Base-by-base conservation (phyloP, 2,888 invertebrate genomes). In the Abscondita cerata region DNA sequence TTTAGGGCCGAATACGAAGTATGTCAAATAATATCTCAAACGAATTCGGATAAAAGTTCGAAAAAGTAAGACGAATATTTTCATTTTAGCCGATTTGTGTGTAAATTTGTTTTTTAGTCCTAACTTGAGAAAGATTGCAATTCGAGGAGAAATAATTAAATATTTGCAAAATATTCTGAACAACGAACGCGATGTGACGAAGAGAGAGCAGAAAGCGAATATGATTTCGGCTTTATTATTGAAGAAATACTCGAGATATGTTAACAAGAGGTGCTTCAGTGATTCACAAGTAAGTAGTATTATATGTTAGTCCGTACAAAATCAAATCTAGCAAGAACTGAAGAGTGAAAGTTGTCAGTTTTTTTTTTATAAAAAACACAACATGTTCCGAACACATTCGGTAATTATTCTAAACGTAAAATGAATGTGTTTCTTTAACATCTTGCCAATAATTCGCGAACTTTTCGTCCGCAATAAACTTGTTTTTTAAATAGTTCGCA, bases 261-360 rank as follows among this genome's bases (percentile, higher is more conserved):
- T 54, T 18, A 63, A 73, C 36, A 81, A 81, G 64, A 71, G 85
- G 65, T 85, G 86, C 70, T 88, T 84, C 74, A 81, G 81, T 38
- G 83, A 88, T 75, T 87, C 87, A 0, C 75, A 82, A 44, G 77
- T 76, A 73, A 66, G 63, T 57, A n/a, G n/a, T n/a, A n/a, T n/a
- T n/a, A n/a, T n/a, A n/a, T n/a, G n/a, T n/a, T n/a, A n/a, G n/a
- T n/a, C n/a, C n/a, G n/a, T n/a, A n/a, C n/a, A n/a, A n/a, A n/a
- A n/a, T n/a, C n/a, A n/a, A n/a, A n/a, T n/a, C n/a, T n/a, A n/a
- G n/a, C n/a, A n/a, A n/a, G n/a, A n/a, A n/a, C n/a, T n/a, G n/a
- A n/a, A n/a, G n/a, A n/a, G n/a, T n/a, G n/a, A n/a, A n/a, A n/a
- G n/a, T n/a, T n/a, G n/a, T n/a, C n/a, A n/a, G n/a, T n/a, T n/a